Evolutionary conservation across 2,797 vertebrate genomes (phyloP).

Genomic region (Onychomys torridus): DNA sequence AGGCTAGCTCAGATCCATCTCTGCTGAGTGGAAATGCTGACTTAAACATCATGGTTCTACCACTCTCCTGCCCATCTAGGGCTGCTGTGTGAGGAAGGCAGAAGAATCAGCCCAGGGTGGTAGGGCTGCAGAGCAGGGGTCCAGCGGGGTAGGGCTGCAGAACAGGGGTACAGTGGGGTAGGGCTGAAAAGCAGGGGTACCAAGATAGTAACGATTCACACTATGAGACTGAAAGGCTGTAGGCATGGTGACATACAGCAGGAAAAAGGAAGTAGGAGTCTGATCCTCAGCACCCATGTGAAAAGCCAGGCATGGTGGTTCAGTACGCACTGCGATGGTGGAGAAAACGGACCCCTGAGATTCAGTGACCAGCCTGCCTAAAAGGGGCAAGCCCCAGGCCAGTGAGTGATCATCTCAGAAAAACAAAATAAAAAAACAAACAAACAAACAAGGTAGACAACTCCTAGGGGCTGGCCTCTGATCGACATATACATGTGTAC

Average conservation of each 20-base stretch:
- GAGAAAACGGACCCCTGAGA: background rate
- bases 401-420: background rate
- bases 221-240: fast-evolving
- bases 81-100: background rate
- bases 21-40: background rate
- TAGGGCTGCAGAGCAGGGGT: background rate
- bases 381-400: background rate
- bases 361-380: background rate
- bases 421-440: background rate
- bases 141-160: background rate
- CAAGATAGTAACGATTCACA: fast-evolving
- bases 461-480: background rate
- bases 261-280: background rate
- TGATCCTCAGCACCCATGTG: background rate
- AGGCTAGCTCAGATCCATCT: background rate
- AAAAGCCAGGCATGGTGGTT: background rate
- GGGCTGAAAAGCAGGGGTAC: background rate
- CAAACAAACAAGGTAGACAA: background rate
- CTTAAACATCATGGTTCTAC: fast-evolving
- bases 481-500: background rate
- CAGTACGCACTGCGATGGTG: too few relatives aligned
- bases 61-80: background rate
- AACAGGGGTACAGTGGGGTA: too few relatives aligned
- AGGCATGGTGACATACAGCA: background rate
- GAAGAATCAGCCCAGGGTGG: background rate